Percentiles rank a stretch among this genome's conserved stretches.
These are phyloP conservation scores for Ursus arctos DNA, from an alignment of 2,113 vertebrate species.

Conservation along the genomic window DNA sequence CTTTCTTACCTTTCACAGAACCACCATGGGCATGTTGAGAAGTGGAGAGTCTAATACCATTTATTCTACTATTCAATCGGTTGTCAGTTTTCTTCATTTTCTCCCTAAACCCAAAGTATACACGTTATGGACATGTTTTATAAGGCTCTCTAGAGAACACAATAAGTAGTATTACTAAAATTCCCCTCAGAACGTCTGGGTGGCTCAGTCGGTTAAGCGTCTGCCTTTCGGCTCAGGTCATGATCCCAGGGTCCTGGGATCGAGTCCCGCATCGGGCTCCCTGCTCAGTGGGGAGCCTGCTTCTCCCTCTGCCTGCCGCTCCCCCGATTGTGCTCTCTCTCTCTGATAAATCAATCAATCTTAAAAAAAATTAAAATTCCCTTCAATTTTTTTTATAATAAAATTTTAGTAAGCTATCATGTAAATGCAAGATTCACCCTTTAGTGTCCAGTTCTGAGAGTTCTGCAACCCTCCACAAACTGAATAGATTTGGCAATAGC, in stretches of 20 bases:
- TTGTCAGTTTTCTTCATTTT: slow-evolving; percentile 88
- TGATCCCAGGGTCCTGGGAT: not conserved
- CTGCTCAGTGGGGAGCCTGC: not conserved
- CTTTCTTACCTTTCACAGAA: slow-evolving; percentile 89
- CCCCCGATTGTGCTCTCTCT: not conserved
- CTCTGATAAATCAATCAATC: not conserved
- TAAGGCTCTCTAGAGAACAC: slow-evolving; percentile 19
- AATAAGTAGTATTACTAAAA: slow-evolving; percentile 29
- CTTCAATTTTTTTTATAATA: not conserved
- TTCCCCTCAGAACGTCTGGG: not conserved
- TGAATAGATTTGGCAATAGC: not conserved
- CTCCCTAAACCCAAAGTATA: slow-evolving; percentile 84
- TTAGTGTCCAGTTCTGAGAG: not conserved
- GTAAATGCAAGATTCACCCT: not conserved
- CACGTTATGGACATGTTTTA: slow-evolving; percentile 48
- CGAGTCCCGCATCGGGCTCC: not conserved
- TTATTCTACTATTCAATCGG: slow-evolving; percentile 86
- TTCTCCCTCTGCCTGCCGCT: not conserved
- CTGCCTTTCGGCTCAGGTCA: not conserved
- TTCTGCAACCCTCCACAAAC: not conserved
- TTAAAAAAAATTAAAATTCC: not conserved
- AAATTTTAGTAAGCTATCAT: not conserved
- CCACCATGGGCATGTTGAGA: slow-evolving; percentile 83
- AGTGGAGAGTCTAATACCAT: slow-evolving; percentile 87
- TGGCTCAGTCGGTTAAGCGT: not conserved